A percentile compares a stretch with the other conserved stretches of the same genome.
Evolutionary conservation across 2,797 vertebrate genomes (phyloP).

Genomic region (Bradypodion pumilum): DNA sequence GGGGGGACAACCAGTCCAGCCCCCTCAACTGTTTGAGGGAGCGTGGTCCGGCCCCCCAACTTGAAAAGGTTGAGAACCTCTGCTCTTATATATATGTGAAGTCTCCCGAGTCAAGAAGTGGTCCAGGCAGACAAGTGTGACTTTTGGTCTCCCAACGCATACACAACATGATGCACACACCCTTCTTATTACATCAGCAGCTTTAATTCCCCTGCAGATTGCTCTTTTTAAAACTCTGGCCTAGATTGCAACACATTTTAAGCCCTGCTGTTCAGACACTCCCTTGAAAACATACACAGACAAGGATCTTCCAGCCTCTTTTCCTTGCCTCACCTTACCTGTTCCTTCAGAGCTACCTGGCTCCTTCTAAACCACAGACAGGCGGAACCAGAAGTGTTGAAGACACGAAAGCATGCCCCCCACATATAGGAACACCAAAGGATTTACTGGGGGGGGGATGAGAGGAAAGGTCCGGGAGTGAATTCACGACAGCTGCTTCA

Average conservation of each 20-base stretch:
- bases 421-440: not conserved
- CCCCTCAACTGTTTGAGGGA: no score
- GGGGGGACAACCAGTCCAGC: no score
- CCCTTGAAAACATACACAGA: not conserved
- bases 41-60: no score
- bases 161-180: not conserved
- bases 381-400: not conserved
- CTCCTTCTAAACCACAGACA: not conserved
- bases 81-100: slow-evolving; percentile 15
- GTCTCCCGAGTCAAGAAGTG: not conserved
- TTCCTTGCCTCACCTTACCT: not conserved
- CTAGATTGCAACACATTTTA: slow-evolving; percentile 4
- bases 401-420: not conserved
- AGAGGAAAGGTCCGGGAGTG: not conserved
- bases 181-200: not conserved
- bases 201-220: slow-evolving; percentile 3
- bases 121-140: not conserved
- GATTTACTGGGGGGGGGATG: not conserved
- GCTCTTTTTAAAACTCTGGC: not conserved
- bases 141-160: no score
- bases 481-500: slow-evolving; percentile 19
- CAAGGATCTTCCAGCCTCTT: not conserved
- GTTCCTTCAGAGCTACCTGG: not conserved
- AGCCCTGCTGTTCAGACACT: not conserved
- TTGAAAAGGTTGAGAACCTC: no score